Base-by-base conservation (phyloP, 2,113 vertebrate genomes). In the Phylloscopus trochiloides region DNA sequence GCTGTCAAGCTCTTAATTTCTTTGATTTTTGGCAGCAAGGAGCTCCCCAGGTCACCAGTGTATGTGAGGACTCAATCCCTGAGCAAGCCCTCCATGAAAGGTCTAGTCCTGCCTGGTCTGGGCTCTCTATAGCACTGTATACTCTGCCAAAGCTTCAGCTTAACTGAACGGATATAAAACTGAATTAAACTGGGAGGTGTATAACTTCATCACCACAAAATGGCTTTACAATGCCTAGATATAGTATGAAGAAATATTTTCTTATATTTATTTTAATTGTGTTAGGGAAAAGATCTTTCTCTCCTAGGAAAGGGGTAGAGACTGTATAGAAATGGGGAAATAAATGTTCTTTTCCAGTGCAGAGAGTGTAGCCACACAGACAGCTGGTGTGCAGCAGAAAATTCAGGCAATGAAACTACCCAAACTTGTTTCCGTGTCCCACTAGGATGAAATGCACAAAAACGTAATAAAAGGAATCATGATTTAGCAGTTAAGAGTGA, bases 401-500 rank as follows among this genome's bases (percentile, higher is more conserved):
- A 92, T 88, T 86, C 42, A 80, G 67, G 71, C 68, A 88, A 66
- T 21, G 14, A 77, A 88, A 90, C 67, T 43, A 80, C 75, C 18
- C 86, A 90, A 65, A 80, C 43, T 92, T 90, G 79, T 90, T 93
- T 93, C 80, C 0, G 0, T 67, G 65, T 92, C 75, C 79, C 79
- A 74, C 79, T 88, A 91, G 86, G 86, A 76, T 18, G 59, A 90
- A 94, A 88, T 76, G 43, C 72, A 90, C 72, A 94, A 71, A 89
- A 94, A 77, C 1, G 0, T 70, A 88, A 90, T 76, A 93, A 92
- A 92, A 86, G 6, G 25, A 94, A 77, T 80, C n/a, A 38, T 48
- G 72, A 86, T 93, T 95, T 73, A 88, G 59, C 59, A 88, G 88
- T 51, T 77, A 47, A 61, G 67, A 94, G 55, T 47, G 72, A 88